Base-by-base conservation (phyloP, 2,888 invertebrate genomes). In the Caenorhabditis doughertyi region DNA sequence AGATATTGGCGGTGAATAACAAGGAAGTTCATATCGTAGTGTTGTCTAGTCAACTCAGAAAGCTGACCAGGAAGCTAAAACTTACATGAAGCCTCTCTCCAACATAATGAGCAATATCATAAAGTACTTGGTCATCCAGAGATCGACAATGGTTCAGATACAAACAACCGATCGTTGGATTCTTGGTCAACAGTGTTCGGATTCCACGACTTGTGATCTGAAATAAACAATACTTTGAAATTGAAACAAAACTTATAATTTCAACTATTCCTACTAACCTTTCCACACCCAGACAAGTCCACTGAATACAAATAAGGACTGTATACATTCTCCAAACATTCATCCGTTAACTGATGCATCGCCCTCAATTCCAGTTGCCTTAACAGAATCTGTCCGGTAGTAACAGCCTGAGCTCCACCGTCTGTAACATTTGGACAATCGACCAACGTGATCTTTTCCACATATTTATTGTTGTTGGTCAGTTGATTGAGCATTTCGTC, bases 71-170 rank as follows among this genome's bases (percentile, higher is more conserved):
- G 7, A 25, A 32, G 4, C n/a, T n/a, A n/a, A 32, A 56, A 72
- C 79, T 64, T 13, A 88, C 88, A 65, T 81, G 73, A n/a, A 88
- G 79, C 13, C 87, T 79, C 5, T 90, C 88, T 18, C 90, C 91
- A 32, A 91, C 81, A 60, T 81, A 88, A 72, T 88, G 85, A 11
- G 90, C 91, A 49, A 91, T 90, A 76, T 90, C 90, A 58, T 90
- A 91, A 47, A 91, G 83, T 0, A 89, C 89, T 49, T 89, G 88
- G 74, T 91, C 91, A 51, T 91, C 91, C 23, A 91, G 80, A 3
- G 87, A 84, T 16, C 80, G 76, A 81, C 91, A 91, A 65, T 87
- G 84, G 81, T 91, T 91, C 65, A 91, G 73, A 62, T 86, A 91
- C n/a, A 91, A 76, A 42, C 84, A 85, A 16, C 83, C 67, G 62